Base-by-base conservation (phyloP, 1,140 invertebrate species). In the Plutomurus gul region DNA sequence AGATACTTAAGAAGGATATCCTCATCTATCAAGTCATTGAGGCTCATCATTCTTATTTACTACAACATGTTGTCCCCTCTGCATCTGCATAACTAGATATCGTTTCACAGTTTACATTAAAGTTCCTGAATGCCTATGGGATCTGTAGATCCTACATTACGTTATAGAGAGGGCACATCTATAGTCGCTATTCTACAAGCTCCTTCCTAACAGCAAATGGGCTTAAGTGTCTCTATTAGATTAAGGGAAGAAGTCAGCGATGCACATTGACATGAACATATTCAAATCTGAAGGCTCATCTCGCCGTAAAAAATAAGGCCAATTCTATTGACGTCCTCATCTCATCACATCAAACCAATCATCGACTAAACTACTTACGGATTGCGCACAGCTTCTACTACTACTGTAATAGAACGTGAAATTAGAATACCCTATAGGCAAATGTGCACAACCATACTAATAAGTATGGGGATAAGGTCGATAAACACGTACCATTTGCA, bases 1-100 rank as follows among this genome's bases (percentile, higher is more conserved):
- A 73, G 70, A 71, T 47, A 75, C 30, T 81, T 81, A 81, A 81
- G 72, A 72, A 81, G 80, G 80, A 81, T 78, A 81, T 81, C 80
- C 80, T 81, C 80, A 78, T 81, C 79, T 51, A 49, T 56, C 71
- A 74, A 22, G 18, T 81, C 75, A 33, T 30, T 74, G 47, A 60
- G n/a, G 10, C 22, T 18, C 30, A 27, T 72, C 37, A 72, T 27
- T 22, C 16, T 72, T 36, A 72, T 72, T 72, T 72, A 72, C 37
- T 22, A 11, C 18, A 22, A 18, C 18, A 20, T 18, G 16, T 72
- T 72, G 11, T 8, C 36, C 18, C 70, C 18, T 27, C 11, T 72
- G 70, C 16, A 72, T 27, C 25, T 20, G 40, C 39, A 30, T 20
- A 72, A 27, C 18, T 6, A 43, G 40, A 40, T 40, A 37, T 72